A percentile compares a stretch with the other conserved stretches of the same genome.
phyloP scores from a whole-genome alignment of 2,888 invertebrate species.

The Syrphus vitripennis region DNA sequence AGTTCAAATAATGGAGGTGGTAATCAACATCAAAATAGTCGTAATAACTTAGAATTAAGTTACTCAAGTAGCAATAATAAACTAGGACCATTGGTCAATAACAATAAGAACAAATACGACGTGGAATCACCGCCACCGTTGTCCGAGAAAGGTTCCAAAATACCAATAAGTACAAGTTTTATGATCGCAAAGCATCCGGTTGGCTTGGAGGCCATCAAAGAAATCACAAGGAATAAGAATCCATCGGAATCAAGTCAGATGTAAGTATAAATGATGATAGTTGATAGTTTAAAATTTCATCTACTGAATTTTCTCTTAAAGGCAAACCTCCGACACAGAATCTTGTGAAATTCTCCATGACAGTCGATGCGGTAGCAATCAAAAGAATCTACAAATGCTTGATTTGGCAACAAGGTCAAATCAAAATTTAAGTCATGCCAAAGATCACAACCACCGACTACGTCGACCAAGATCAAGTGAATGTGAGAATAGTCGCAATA shows the following conservation, averaged over 20 bases:
- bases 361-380: constrained; percentile 75
- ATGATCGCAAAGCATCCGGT: constrained; percentile 85
- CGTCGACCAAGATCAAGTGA: constrained; percentile 80
- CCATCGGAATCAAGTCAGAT: constrained; percentile 81
- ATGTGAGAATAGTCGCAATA: constrained; percentile 79
- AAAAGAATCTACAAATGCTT: constrained; percentile 76
- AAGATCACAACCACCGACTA: constrained; percentile 78
- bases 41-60: constrained; percentile 78
- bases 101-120: constrained; percentile 78
- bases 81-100: constrained; percentile 78
- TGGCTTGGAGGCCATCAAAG: constrained; percentile 89
- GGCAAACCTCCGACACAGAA: constrained; percentile 81
- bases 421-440: constrained; percentile 70
- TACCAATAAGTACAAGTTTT: constrained; percentile 80
- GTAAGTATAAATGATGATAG: constrained; percentile 74
- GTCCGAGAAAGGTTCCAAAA: constrained; percentile 75
- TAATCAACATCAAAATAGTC: constrained; percentile 74
- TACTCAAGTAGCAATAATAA: constrained; percentile 79
- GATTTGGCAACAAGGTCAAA: constrained; percentile 73
- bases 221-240: constrained; percentile 86
- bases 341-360: constrained; percentile 81
- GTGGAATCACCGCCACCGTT: constrained; percentile 74
- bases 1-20: constrained; percentile 70
- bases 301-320: constrained; percentile 64
- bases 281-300: background rate